Evolutionary conservation across 2,797 vertebrate species (phyloP), one percentile per base, ranked within the genome.

Genomic region (Trichosurus vulpecula): DNA sequence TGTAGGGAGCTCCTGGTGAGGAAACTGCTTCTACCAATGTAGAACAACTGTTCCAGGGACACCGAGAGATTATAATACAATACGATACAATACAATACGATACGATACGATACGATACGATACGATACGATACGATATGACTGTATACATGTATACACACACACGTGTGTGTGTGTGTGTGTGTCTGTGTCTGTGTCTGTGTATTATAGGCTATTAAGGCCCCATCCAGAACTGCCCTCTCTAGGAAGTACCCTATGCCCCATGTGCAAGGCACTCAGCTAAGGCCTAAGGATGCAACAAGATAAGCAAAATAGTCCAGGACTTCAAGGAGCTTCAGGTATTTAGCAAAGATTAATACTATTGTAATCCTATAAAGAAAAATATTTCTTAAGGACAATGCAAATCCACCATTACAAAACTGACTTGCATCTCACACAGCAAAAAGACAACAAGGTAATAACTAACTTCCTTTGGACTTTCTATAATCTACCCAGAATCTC

Each of bases 291-390:
- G 5, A 66, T 16, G 35, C 4, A 66, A 35, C 19, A 47, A 81
- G 16, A 25, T 47, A 81, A 81, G n/a, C 14, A 6, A 19, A 22
- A 47, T 47, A 47, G n/a, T 81, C 19, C n/a, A 41, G 16, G 66
- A 81, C n/a, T n/a, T 81, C 66, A 47, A 81, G n/a, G n/a, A 41
- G n/a, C n/a, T 81, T 81, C n/a, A 41, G 19, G n/a, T 90, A 1
- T 2, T 95, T 90, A 94, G 57, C 93, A 91, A 55, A 1, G 5
- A 3, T 35, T n/a, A 8, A 41, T 52, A 29, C 27, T n/a, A 54
- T 92, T 94, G 22, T 51, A 95, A 94, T 31, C 14, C 41, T 90
- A 94, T 53, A 52, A 93, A 55, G 53, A 91, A 95, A 5, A 47
- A 51, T 55, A 41, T 54, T 91, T 92, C 52, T 27, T 54, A n/a